phyloP scores from a whole-genome alignment of 2,113 vertebrate species.

The human region GRCh38 chr12:7514501-7515000 shows the following conservation, averaged over 20 bases:
- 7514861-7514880: neutral
- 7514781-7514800: slow-evolving; percentile 40
- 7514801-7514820: slow-evolving; percentile 16
- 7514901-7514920: neutral
- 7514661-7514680: too few species aligned
- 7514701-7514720: neutral
- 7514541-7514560: neutral
- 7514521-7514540: too few species aligned
- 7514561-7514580: neutral
- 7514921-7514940: neutral
- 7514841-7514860: slow-evolving; percentile 24
- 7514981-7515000: neutral
- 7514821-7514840: neutral
- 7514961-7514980: neutral
- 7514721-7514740: neutral
- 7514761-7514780: neutral
- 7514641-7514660: neutral
- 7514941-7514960: neutral
- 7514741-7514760: slow-evolving; percentile 6
- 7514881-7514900: neutral
- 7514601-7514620: neutral
- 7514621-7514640: slow-evolving; percentile 7
- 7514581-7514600: neutral
- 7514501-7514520: too few species aligned
- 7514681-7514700: neutral